Base-by-base conservation (phyloP, 2,113 vertebrate species). In the Actinemys pallida region DNA sequence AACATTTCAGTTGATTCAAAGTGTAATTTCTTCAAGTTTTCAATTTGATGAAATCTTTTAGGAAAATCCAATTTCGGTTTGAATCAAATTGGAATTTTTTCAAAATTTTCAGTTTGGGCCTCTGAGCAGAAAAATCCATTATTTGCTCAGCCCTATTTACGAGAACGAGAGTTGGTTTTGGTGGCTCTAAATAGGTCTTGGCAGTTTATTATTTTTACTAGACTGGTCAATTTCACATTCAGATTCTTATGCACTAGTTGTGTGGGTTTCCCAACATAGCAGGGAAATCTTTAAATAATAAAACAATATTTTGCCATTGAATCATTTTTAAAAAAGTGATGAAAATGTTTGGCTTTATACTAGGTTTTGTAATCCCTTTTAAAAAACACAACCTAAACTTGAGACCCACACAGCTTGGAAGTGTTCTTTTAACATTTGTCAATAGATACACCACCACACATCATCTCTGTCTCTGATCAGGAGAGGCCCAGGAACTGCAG, bases 401-500 rank as follows among this genome's bases (percentile, higher is more conserved):
- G n/a, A 42, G 69, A 75, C n/a, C 69, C n/a, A 75, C 35, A 24
- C 69, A 22, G 20, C n/a, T n/a, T 24, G 59, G 29, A 35, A 62
- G 59, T 35, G 59, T 62, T 54, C 59, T 62, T 35, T 62, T 35
- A 59, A 59, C 57, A 62, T 62, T 62, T 62, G 3, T 31, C 59
- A 62, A 35, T 31, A 16, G 59, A 35, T 62, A 62, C 29, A 62
- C 31, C 13, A 62, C 92, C 81, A 49, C 50, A 24, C 8, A 0
- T 84, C 0, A 3, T 20, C 1, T n/a, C 84, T 3, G 13, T 50
- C 56, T 65, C 49, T 29, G 1, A 16, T 59, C 65, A 24, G 57
- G 78, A n/a, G 93, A 88, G 90, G 53, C 82, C 81, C 45, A 0
- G 45, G 25, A 90, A 65, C 3, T 72, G 69, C 45, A 85, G 10